A percentile compares a stretch with the other conserved stretches of the same genome.
These are phyloP conservation scores for Melitaea athalia DNA, from an alignment of 2,888 invertebrate species.

Conservation along the genomic window DNA sequence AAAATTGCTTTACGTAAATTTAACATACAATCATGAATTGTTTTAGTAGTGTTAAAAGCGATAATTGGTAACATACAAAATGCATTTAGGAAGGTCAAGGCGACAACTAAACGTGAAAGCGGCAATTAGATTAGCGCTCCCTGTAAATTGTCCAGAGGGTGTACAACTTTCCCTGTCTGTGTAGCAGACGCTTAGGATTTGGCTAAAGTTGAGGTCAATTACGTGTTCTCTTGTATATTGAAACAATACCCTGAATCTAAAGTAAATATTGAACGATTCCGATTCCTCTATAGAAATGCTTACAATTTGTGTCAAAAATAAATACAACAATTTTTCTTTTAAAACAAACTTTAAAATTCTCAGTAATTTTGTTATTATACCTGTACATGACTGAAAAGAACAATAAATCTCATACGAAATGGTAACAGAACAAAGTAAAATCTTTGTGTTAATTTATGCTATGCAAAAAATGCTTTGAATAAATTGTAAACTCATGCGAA, in stretches of 20 bases:
- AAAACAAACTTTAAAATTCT: background rate
- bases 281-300: background rate
- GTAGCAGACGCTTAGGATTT: slow-evolving; percentile 53
- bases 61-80: slow-evolving; percentile 61
- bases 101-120: slow-evolving; percentile 70
- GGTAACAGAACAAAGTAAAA: slow-evolving; percentile 26
- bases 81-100: slow-evolving; percentile 79
- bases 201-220: slow-evolving; percentile 46
- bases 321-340: background rate
- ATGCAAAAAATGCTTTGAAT: slow-evolving; percentile 41
- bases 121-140: slow-evolving; percentile 76
- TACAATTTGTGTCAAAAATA: background rate
- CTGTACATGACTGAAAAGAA: background rate
- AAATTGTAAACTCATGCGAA: slow-evolving; percentile 38
- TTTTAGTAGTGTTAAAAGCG: slow-evolving; percentile 42
- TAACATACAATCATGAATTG: slow-evolving; percentile 1
- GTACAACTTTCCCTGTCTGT: slow-evolving; percentile 27
- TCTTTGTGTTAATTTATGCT: slow-evolving; percentile 32
- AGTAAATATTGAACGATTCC: background rate
- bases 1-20: background rate
- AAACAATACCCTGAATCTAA: background rate
- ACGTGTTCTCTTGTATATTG: background rate
- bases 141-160: slow-evolving; percentile 69
- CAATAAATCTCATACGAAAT: slow-evolving; percentile 8
- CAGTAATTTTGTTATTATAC: background rate